Conservation (phyloP, 2,113 vertebrate genomes). For the Micronycteris hirsuta region DNA sequence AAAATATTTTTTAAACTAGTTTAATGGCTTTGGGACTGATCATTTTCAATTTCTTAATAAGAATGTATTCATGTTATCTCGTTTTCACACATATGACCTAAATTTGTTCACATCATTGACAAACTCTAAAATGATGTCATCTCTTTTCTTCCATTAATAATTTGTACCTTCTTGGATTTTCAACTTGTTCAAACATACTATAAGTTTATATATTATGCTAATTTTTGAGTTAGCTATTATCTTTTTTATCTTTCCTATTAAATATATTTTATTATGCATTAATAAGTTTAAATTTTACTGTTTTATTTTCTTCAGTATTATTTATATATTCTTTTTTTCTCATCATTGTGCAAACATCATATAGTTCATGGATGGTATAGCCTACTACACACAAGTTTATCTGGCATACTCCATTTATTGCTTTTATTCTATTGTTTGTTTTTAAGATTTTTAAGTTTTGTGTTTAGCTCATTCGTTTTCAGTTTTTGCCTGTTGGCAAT, state of each 20-base stretch:
- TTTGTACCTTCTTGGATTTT: background rate
- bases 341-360: too few species aligned
- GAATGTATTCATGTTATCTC: background rate
- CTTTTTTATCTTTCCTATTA: background rate
- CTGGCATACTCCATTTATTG: background rate
- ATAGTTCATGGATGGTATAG: too few species aligned
- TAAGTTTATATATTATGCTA: background rate
- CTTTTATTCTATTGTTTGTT: background rate
- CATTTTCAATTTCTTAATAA: background rate
- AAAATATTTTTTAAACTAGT: background rate
- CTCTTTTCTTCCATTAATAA: background rate
- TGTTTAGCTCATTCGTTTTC: background rate
- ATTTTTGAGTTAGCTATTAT: background rate
- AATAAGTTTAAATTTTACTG: background rate
- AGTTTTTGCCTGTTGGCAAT: background rate
- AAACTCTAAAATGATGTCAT: background rate
- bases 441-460: background rate
- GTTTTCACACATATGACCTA: background rate
- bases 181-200: background rate
- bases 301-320: background rate
- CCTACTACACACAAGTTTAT: too few species aligned
- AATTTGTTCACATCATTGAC: background rate
- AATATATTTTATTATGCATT: background rate
- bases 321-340: too few species aligned
- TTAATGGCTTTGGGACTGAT: background rate